Evolutionary conservation across 1,140 invertebrate genomes (phyloP).

Genomic region (Camponotus floridanus): DNA sequence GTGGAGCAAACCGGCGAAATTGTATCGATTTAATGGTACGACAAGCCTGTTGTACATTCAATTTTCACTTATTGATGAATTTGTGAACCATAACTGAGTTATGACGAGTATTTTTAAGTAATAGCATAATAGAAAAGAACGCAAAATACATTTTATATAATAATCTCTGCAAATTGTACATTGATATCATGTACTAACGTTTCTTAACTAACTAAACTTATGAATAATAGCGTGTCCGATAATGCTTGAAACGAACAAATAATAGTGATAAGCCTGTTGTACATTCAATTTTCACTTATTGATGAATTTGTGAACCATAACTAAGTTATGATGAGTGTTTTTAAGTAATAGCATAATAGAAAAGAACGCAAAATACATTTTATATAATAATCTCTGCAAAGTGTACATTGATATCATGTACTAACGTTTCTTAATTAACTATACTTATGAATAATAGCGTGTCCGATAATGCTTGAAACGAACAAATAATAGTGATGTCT

Average conservation of each 20-base stretch:
- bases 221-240: background rate
- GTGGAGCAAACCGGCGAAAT: constrained; percentile 67
- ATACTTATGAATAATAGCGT: background rate
- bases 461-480: background rate
- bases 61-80: constrained; percentile 54
- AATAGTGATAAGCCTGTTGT: no score
- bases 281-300: no score
- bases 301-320: constrained; percentile 56
- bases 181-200: background rate
- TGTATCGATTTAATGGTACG: constrained; percentile 64
- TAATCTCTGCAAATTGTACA: background rate
- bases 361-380: constrained; percentile 11
- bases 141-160: background rate
- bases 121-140: constrained; percentile 32
- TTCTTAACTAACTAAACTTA: constrained; percentile 21
- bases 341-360: constrained; percentile 22
- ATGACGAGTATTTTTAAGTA: constrained; percentile 14
- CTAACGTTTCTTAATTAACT: constrained; percentile 23
- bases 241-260: background rate
- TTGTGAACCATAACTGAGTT: constrained; percentile 55
- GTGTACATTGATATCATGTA: background rate
- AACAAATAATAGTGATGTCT: constrained; percentile 8
- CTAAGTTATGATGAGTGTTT: constrained; percentile 35
- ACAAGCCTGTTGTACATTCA: constrained; percentile 64
- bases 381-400: background rate